Evolutionary conservation across 1,140 invertebrate genomes (phyloP).

Genomic region (Rhopalosiphum padi): DNA sequence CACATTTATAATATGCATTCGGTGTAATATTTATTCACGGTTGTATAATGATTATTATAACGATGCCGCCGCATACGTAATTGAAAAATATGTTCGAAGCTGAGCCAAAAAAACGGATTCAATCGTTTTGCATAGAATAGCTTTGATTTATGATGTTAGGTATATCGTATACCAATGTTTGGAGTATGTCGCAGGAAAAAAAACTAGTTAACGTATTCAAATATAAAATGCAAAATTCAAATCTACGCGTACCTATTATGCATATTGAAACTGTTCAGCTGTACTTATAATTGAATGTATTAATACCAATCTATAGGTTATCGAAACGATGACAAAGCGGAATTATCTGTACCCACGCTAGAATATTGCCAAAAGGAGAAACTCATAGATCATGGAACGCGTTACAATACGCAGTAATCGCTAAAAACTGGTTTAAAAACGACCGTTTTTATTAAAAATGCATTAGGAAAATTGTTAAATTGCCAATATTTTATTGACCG

Average conservation of each 20-base stretch:
- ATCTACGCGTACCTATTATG: not conserved
- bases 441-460: not conserved
- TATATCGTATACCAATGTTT: not conserved
- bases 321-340: not conserved
- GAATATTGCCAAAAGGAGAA: not conserved
- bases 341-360: not conserved
- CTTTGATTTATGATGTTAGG: not conserved
- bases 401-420: not conserved
- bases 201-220: constrained; percentile 3
- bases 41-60: not conserved
- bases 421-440: not conserved
- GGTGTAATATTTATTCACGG: not conserved
- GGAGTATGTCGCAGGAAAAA: not conserved
- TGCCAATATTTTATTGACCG: not conserved
- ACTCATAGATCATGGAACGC: not conserved
- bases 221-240: not conserved
- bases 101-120: not conserved
- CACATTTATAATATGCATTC: not conserved
- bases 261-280: not conserved
- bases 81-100: not conserved
- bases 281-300: not conserved
- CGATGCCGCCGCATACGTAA: not conserved
- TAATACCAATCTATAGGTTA: not conserved
- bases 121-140: not conserved
- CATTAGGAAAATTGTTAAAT: not conserved